Conservation (phyloP, 2,113 vertebrate species). For the Australoheros scitulus region DNA sequence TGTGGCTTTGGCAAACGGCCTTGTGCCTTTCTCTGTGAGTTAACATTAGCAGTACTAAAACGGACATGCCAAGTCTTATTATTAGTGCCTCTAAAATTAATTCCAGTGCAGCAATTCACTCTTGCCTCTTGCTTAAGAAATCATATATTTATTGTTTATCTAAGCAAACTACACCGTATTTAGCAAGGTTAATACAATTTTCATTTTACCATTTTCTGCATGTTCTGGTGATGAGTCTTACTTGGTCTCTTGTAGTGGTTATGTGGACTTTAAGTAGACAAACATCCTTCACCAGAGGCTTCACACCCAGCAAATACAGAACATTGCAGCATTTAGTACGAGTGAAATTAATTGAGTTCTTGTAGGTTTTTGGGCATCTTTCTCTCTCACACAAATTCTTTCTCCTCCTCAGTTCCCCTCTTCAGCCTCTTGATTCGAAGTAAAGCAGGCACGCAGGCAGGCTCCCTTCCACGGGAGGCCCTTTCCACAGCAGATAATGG, state of each 20-base stretch:
- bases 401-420: conserved; percentile 33
- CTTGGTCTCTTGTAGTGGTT: conserved; percentile 17
- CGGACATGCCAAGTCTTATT: conserved; percentile 44
- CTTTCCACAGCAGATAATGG: conserved; percentile 70
- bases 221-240: conserved; percentile 9
- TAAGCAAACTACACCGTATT: not conserved
- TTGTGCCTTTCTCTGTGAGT: conserved; percentile 33
- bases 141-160: not conserved
- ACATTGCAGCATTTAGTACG: conserved; percentile 58
- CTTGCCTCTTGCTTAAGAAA: not conserved
- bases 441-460: conserved; percentile 35
- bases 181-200: not conserved
- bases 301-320: conserved; percentile 56
- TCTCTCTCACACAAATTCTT: conserved; percentile 11
- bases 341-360: conserved; percentile 65
- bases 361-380: conserved; percentile 22
- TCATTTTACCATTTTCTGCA: not conserved
- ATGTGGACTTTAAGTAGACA: conserved; percentile 35
- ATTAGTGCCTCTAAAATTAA: conserved; percentile 33
- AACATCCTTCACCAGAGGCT: conserved; percentile 39
- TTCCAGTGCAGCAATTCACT: not conserved
- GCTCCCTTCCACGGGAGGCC: conserved; percentile 61
- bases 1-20: conserved; percentile 40
- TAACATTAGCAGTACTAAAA: conserved; percentile 38
- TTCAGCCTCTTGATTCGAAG: conserved; percentile 44